Evolutionary conservation across 2,888 invertebrate species (phyloP), one percentile per base, ranked within the genome.

Genomic region (Stenolophus ochropezus): DNA sequence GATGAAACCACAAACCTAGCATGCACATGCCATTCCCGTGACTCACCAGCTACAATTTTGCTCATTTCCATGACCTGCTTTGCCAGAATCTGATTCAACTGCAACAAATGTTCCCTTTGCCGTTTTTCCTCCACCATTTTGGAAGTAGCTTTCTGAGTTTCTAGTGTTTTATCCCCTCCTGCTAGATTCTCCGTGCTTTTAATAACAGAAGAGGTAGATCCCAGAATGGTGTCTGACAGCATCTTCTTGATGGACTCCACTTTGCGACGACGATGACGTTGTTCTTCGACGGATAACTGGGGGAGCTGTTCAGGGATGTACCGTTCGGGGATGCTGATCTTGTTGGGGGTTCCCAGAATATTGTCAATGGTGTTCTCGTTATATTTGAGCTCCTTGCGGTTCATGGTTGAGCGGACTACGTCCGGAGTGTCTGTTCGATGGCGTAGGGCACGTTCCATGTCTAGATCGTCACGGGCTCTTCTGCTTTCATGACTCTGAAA

Each of bases 61-160:
- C 97, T 97, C 92, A 96, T 96, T 90, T 96, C 96, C 92, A 97
- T 97, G 86, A 97, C 97, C 91, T 96, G 96, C 89, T 96, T 95
- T 83, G 97, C 98, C 86, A 98, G 91, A 86, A 97, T 95, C 90
- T 97, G 97, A 91, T 96, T 96, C 86, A 98, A 91, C 88, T 96
- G 96, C 83, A 98, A 92, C 86, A 98, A 91, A 89, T 97, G 96
- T 86, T 97, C 96, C 77, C 97, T 92, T 87, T 96, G 96, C 85
- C 94, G 92, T 90, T 96, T 97, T 88, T 97, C 97, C 86, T 95
- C 96, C 74, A 91, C 90, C 89, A 92, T 92, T 85, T 88, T 89
- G 11, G 87, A 86, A 16, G 87, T 21, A 14, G 47, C 73, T 11
- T 73, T 73, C 21, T 47, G 47, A 6, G 49, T n/a, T 1, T 49